Evolutionary conservation across 2,888 invertebrate genomes (phyloP).

Genomic region (Eledona agricola): DNA sequence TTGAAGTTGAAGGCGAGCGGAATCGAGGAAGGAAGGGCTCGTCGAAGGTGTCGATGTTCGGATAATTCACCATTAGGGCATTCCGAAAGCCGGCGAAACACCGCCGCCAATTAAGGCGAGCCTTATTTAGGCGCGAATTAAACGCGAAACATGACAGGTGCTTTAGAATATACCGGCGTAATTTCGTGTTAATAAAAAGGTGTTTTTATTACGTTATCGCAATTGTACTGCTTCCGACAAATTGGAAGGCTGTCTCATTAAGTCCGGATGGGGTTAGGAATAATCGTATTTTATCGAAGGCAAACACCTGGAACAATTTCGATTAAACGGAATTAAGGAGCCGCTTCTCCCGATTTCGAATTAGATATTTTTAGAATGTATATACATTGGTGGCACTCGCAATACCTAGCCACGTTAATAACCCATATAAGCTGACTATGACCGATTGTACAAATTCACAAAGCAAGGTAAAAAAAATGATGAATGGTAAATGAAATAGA

Average conservation of each 20-base stretch:
- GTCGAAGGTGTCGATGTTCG: constrained; percentile 6
- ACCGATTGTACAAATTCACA: too few species aligned
- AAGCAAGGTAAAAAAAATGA: too few species aligned
- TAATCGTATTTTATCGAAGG: too few species aligned
- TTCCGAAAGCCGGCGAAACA: constrained; percentile 40
- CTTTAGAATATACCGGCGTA: too few species aligned
- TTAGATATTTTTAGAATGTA: too few species aligned
- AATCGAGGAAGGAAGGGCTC: background rate
- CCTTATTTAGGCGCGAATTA: constrained; percentile 35
- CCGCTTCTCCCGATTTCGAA: too few species aligned
- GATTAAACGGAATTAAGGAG: too few species aligned
- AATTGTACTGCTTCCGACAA: constrained; percentile 30
- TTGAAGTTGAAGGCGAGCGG: background rate
- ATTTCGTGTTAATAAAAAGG: constrained; percentile 29
- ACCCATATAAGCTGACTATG: too few species aligned
- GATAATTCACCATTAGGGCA: constrained; percentile 28
- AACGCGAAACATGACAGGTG: constrained; percentile 20
- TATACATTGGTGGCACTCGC: too few species aligned
- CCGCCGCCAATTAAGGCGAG: constrained; percentile 40
- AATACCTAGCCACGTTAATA: too few species aligned
- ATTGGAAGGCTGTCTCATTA: constrained; percentile 26
- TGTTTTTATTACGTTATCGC: constrained; percentile 26
- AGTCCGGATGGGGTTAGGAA: constrained; percentile 8
- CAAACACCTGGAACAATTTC: too few species aligned
- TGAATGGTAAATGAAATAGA: too few species aligned